Evolutionary conservation across 2,888 invertebrate genomes (phyloP), one percentile per base, ranked within the genome.

Genomic region (Dendrolimus houi): DNA sequence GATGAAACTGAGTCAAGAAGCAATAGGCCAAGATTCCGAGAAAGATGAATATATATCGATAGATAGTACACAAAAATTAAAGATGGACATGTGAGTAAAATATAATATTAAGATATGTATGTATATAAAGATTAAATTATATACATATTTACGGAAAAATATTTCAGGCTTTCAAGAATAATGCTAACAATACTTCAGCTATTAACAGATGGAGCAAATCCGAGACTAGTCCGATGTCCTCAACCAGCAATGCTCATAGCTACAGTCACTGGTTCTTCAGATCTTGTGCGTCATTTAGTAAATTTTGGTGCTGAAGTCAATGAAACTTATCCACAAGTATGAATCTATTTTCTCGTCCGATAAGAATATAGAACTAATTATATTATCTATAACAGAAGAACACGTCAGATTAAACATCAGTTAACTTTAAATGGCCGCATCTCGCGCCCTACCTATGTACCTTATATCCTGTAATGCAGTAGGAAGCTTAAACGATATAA

Each of bases 161-260:
- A 65, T 71, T 69, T 81, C 75, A 92, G 92, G 62, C 64, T 78
- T 59, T 70, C 78, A 52, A 64, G 59, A 42, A 78, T 77, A 52
- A 74, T 77, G 71, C 42, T 61, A 13, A 83, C 83, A 0, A 81
- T 88, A 56, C 54, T 69, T 1, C 78, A 82, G 60, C 62, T 89
- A 42, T 62, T 88, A 53, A 57, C 64, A 1, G 74, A 81, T 55
- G 88, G 87, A 9, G 87, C 88, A 0, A 69, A 83, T 59, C 86
- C 87, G 0, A 69, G 66, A 9, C 66, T 76, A 13, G 79, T 83
- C 9, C 65, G 64, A 17, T 86, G 79, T 72, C 88, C 89, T 2
- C 82, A 83, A 53, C 73, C 86, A 7, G 81, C 85, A 1, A 60
- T 88, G 7, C 70, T 79, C 40, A 72, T 83, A 42, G 87, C 85